Evolutionary conservation across 2,113 vertebrate genomes (phyloP).

Genomic region (Chionodraco myersi): DNA sequence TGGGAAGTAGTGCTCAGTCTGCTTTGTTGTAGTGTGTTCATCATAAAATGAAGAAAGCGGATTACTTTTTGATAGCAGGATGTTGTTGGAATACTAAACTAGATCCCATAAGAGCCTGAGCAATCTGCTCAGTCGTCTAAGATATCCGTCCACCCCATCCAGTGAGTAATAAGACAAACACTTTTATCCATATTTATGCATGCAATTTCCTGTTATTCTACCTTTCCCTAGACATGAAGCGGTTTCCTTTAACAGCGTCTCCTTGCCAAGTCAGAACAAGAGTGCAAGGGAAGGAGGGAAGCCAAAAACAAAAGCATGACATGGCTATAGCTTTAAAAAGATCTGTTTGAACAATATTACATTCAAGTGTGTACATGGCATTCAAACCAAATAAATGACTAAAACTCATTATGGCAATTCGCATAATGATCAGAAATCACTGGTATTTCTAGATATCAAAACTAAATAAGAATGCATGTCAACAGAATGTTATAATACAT

Average conservation of each 20-base stretch:
- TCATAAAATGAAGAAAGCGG: constrained; percentile 27
- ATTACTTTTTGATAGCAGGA: constrained; percentile 14
- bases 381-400: not conserved
- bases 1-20: constrained; percentile 2
- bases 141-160: constrained; percentile 9
- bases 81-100: constrained; percentile 39
- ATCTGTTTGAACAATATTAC: not conserved
- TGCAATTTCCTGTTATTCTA: constrained; percentile 13
- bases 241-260: not conserved
- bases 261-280: constrained; percentile 11
- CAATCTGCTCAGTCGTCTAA: constrained; percentile 31
- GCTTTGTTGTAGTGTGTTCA: constrained; percentile 17
- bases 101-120: constrained; percentile 36
- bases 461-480: not conserved
- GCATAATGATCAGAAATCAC: not conserved
- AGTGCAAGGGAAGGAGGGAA: not conserved
- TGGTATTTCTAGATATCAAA: not conserved
- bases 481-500: not conserved
- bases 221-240: not conserved
- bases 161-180: constrained; percentile 15
- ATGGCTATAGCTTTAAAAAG: not conserved
- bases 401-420: not conserved
- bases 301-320: not conserved
- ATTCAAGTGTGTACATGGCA: not conserved
- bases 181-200: constrained; percentile 18